Conservation (phyloP, 2,888 invertebrate genomes). For the Agrilus biguttatus region DNA sequence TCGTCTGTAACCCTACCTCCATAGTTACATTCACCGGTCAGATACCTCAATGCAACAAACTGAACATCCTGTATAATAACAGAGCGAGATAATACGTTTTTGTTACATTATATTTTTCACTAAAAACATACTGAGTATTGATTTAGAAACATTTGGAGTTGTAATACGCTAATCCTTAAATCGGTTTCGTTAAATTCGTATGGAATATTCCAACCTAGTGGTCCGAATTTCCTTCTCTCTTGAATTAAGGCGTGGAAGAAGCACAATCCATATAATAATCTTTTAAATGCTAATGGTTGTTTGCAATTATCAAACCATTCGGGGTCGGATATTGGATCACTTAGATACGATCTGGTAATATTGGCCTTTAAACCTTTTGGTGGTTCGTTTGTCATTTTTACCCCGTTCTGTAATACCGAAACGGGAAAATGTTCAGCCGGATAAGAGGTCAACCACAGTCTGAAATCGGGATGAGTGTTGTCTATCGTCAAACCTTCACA, state of each 20-base stretch:
- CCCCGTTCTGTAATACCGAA: conserved; percentile 78
- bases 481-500: conserved; percentile 74
- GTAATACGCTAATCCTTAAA: conserved; percentile 73
- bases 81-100: neutral
- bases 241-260: conserved; percentile 91
- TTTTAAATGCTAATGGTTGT: conserved; percentile 65
- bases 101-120: neutral
- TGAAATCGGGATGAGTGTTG: conserved; percentile 76
- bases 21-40: conserved; percentile 93
- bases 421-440: conserved; percentile 88
- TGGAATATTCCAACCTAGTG: conserved; percentile 89
- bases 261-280: conserved; percentile 73
- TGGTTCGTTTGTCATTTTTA: conserved; percentile 95
- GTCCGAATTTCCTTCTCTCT: conserved; percentile 82
- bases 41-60: conserved; percentile 74
- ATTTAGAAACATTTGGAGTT: conserved; percentile 75
- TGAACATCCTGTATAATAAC: conserved; percentile 46
- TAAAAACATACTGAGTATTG: conserved; percentile 47
- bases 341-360: conserved; percentile 66
- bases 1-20: conserved; percentile 93
- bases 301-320: conserved; percentile 83
- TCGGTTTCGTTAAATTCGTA: conserved; percentile 97
- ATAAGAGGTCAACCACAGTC: conserved; percentile 89
- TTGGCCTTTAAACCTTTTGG: conserved; percentile 82
- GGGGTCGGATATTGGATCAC: conserved; percentile 73